Conservation (phyloP, 1,140 invertebrate species). For the Tetragnatha versicolor region DNA sequence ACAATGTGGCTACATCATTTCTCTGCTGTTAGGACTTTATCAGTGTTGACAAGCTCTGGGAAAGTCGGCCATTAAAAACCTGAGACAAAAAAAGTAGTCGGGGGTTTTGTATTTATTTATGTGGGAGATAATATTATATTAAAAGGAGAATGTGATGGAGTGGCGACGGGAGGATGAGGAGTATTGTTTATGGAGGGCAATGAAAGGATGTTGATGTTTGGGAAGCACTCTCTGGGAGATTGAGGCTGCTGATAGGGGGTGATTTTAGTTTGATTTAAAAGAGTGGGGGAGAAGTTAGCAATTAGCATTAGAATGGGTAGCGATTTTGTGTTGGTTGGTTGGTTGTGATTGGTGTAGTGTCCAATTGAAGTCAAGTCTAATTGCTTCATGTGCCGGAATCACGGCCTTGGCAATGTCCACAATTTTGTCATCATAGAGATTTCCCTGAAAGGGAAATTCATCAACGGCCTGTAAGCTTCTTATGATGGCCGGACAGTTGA, state of each 20-base stretch:
- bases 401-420: no score
- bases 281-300: neutral
- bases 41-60: conserved; percentile 40
- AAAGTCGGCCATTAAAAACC: conserved; percentile 29
- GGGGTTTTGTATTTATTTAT: no score
- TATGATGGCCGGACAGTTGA: no score
- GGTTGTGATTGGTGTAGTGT: no score
- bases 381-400: no score
- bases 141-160: conserved; percentile 11
- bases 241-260: neutral
- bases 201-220: conserved; percentile 23
- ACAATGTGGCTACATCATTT: neutral
- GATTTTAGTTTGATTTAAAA: neutral
- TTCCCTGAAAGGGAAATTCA: no score
- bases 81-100: neutral
- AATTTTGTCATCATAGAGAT: no score
- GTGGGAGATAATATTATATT: neutral
- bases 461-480: no score
- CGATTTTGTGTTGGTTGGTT: no score
- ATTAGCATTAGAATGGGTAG: no score
- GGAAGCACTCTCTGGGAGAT: neutral
- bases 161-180: neutral
- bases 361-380: no score
- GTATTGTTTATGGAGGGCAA: conserved; percentile 23
- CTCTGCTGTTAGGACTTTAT: conserved; percentile 30